Evolutionary conservation across 2,113 vertebrate genomes (phyloP), one percentile per base, ranked within the genome.

Genomic region (Xenus cinereus): DNA sequence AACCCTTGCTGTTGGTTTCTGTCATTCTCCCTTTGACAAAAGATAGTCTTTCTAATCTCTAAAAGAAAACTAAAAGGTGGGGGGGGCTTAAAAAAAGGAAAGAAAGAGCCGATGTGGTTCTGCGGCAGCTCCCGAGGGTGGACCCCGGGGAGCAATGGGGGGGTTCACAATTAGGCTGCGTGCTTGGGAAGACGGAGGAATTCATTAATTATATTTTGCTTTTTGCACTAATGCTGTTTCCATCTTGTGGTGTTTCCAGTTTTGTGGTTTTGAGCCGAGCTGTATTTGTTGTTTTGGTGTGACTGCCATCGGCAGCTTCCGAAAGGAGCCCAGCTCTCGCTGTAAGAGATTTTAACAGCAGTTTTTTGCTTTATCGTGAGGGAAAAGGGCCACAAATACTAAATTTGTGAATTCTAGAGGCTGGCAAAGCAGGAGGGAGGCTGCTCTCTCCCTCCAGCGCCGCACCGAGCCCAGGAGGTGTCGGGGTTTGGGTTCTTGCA

Each of bases 171-270:
- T 64, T 10, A 11, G 15, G 11, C 39, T 5, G 19, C 16, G 6
- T 7, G 6, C 33, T 56, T 48, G 59, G 41, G 71, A 45, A 57
- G 51, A 23, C 6, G 13, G 60, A 57, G 13, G 37, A 2, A 12
- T 66, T 22, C 14, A 4, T n/a, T n/a, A 18, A 27, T 12, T 18
- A 1, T 13, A 4, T 32, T 26, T 59, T 51, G n/a, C 54, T n/a
- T 26, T 57, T 32, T 18, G 32, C 22, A 2, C 26, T 12, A 3
- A 23, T 8, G 43, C 64, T 9, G 21, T 32, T 64, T 26, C 74
- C 18, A 4, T 8, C 67, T 32, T 5, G 14, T 1, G 14, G 4
- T 3, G 30, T 4, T 8, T 50, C 21, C 22, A 23, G 13, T 16
- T n/a, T 23, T 23, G 13, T 21, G 26, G 35, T 13, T 8, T 7